Conservation (phyloP, 2,888 invertebrate species). For the Cryptophagus acutangulus region DNA sequence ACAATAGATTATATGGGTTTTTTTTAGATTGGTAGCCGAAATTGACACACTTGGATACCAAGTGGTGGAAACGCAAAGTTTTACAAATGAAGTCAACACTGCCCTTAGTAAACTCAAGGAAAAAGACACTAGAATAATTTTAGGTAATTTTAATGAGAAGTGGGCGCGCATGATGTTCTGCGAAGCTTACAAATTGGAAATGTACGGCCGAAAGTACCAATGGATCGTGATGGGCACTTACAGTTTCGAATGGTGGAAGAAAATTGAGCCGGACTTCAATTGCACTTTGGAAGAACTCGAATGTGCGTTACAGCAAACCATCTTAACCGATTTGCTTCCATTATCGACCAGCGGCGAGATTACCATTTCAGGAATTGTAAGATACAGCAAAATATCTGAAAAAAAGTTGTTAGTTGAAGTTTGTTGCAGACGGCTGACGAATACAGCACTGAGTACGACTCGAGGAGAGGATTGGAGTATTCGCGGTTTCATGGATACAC, state of each 20-base stretch:
- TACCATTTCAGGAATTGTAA: slow-evolving; percentile 85
- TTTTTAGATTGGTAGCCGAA: slow-evolving; percentile 69
- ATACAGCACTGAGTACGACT: slow-evolving; percentile 80
- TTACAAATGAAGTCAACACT: slow-evolving; percentile 80
- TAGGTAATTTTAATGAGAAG: slow-evolving; percentile 87
- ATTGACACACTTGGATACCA: slow-evolving; percentile 75
- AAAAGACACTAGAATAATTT: slow-evolving; percentile 89
- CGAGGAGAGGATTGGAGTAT: slow-evolving; percentile 74
- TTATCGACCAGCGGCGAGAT: slow-evolving; percentile 80
- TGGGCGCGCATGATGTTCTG: slow-evolving; percentile 89
- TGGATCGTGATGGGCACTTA: slow-evolving; percentile 93
- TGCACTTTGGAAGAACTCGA: slow-evolving; percentile 71
- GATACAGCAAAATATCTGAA: slow-evolving; percentile 38
- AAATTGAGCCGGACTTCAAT: slow-evolving; percentile 54
- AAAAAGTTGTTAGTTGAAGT: background rate
- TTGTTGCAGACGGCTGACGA: slow-evolving; percentile 75
- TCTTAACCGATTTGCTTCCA: slow-evolving; percentile 82
- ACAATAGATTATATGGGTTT: slow-evolving; percentile 2
- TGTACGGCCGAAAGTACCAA: slow-evolving; percentile 90
- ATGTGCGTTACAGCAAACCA: slow-evolving; percentile 78
- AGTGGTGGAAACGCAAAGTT: slow-evolving; percentile 85
- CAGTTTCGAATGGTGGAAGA: slow-evolving; percentile 68
- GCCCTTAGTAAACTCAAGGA: slow-evolving; percentile 77
- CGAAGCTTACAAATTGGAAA: slow-evolving; percentile 77
- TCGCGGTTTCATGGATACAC: slow-evolving; percentile 97